Percentiles rank a stretch among this genome's conserved stretches.
These are phyloP conservation scores for Hirtodrosophila alboralis DNA, from an alignment of 2,888 invertebrate species.

Conservation along the genomic window DNA sequence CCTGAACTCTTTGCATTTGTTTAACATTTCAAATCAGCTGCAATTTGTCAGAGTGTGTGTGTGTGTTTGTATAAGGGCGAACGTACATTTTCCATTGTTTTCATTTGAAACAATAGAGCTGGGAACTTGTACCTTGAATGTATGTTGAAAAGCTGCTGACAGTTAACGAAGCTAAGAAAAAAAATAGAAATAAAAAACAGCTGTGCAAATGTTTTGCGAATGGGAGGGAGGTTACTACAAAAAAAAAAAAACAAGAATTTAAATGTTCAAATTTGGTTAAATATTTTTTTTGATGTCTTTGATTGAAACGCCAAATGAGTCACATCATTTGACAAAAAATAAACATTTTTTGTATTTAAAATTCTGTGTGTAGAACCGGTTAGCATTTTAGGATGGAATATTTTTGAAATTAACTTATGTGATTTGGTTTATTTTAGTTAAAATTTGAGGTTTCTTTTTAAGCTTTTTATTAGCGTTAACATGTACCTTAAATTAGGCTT, in stretches of 20 bases:
- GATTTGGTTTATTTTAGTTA: too few species aligned
- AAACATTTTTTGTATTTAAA: too few species aligned
- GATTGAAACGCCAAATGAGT: slow-evolving; percentile 3
- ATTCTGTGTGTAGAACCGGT: too few species aligned
- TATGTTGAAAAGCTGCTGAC: slow-evolving; percentile 52
- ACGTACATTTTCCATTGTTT: slow-evolving; percentile 60
- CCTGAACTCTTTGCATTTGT: slow-evolving; percentile 77
- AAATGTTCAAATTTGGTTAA: slow-evolving; percentile 6
- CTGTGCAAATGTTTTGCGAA: slow-evolving; percentile 54
- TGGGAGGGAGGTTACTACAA: slow-evolving; percentile 19
- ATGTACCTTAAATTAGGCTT: too few species aligned
- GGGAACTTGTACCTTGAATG: slow-evolving; percentile 76
- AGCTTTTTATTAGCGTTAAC: too few species aligned
- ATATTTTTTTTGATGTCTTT: slow-evolving; percentile 4
- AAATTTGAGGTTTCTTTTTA: too few species aligned
- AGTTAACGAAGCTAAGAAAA: slow-evolving; percentile 24
- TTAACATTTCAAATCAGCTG: slow-evolving; percentile 61
- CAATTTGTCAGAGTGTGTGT: slow-evolving; percentile 19
- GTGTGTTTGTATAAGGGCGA: slow-evolving; percentile 61
- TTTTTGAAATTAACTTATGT: too few species aligned
- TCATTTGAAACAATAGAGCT: slow-evolving; percentile 55
- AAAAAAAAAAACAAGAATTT: background rate
- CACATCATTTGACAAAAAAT: background rate
- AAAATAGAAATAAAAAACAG: too few species aligned
- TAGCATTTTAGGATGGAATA: slow-evolving; percentile 1